Base-by-base conservation (phyloP, 2,888 invertebrate genomes). In the Chrysolina americana region DNA sequence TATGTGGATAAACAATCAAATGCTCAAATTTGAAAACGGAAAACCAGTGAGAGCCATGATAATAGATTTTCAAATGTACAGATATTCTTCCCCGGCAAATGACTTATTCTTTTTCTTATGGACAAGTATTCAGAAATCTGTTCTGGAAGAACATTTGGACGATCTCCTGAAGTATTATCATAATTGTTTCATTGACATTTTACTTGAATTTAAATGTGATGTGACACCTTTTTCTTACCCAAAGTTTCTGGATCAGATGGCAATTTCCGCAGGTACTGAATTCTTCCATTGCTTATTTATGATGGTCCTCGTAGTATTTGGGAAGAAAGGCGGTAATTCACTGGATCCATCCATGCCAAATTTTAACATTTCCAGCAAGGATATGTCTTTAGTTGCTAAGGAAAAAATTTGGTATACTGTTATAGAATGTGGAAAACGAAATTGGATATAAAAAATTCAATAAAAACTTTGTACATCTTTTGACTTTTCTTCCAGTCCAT, bases 1-100 rank as follows among this genome's bases (percentile, higher is more conserved):
- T 81, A 87, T 90, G 65, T 92, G 92, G 92, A 89, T 90, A n/a
- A 92, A 91, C 80, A 92, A 92, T 78, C 86, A 91, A 3, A 88
- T 92, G 88, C 84, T 91, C 21, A 88, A 88, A 79, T 87, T 79
- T 56, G 75, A 78, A 62, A 76, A 80, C 53, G 80, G 78, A 17
- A 76, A 74, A 72, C 86, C 89, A 0, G 72, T 81, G 9, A 56
- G 71, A 23, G 84, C 83, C 1, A 88, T 88, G 73, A 86, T 92
- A 73, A 85, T 92, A 0, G 92, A 92, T 80, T 92, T 91, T 79
- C 92, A 92, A 84, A 87, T 90, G 41, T 87, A 89, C 1, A 83
- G 89, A 19, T 90, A 89, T 71, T 87, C 89, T 5, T 90, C 89
- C n/a, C 86, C 91, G 0, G 82, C 87, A 0, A 87, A 89, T 28